Evolutionary conservation across 2,888 invertebrate species (phyloP).

Genomic region (Drosophila nigritarsus): DNA sequence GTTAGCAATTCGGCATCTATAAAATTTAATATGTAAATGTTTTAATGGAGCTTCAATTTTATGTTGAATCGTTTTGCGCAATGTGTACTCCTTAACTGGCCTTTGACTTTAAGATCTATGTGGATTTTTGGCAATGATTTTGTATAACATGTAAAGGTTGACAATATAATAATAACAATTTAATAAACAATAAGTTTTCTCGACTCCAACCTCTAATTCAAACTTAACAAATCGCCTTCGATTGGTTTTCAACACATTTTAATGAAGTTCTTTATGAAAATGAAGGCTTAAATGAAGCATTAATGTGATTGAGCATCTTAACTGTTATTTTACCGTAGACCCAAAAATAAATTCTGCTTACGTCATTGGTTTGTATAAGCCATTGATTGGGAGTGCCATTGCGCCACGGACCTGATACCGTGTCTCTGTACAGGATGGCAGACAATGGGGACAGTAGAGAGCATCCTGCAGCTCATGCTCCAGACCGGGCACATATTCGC

Average conservation of each 20-base stretch:
- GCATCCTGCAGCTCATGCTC: slow-evolving; percentile 86
- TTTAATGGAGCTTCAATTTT: slow-evolving; percentile 6
- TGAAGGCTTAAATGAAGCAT: not conserved
- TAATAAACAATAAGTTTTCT: not conserved
- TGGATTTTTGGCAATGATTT: not conserved
- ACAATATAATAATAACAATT: not conserved
- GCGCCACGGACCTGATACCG: slow-evolving; percentile 85
- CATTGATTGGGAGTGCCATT: slow-evolving; percentile 67
- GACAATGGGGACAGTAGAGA: slow-evolving; percentile 86
- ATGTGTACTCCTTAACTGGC: not conserved
- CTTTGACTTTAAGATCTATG: not conserved
- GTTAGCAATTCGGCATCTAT: not conserved
- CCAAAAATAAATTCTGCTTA: slow-evolving; percentile 44
- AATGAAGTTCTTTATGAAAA: not conserved
- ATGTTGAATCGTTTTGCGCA: not conserved
- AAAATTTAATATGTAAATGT: slow-evolving; percentile 8
- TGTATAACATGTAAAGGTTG: not conserved
- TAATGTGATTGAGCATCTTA: not conserved
- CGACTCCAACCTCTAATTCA: not conserved
- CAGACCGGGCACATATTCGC: slow-evolving; percentile 81
- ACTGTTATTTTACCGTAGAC: not conserved
- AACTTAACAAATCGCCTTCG: not conserved
- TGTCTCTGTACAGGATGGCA: slow-evolving; percentile 86
- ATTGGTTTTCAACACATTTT: not conserved
- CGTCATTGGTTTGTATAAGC: slow-evolving; percentile 35